These are phyloP conservation scores for Leucophenga maculata DNA, from an alignment of 2,888 invertebrate species.

Conservation along the genomic window DNA sequence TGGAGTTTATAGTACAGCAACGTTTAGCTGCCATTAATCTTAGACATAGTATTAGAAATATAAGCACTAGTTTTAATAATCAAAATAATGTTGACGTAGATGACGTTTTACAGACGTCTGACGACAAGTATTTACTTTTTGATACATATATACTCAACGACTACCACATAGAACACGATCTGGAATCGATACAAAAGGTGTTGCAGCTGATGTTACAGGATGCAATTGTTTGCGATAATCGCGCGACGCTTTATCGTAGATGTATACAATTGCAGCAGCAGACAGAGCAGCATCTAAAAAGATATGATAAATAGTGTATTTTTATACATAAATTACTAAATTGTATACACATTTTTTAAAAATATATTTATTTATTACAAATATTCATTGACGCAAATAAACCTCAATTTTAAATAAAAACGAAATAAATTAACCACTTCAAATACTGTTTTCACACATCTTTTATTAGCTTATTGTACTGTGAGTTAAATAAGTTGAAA, in stretches of 20 bases:
- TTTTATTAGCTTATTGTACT: no score
- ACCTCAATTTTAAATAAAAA: no score
- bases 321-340: not conserved
- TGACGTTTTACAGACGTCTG: conserved; percentile 34
- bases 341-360: not conserved
- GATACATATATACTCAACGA: conserved; percentile 60
- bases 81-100: conserved; percentile 23
- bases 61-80: conserved; percentile 18
- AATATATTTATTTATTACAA: conserved; percentile 4
- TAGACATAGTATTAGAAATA: conserved; percentile 34
- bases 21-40: conserved; percentile 65
- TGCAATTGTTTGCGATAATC: conserved; percentile 50
- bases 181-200: conserved; percentile 54
- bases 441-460: no score
- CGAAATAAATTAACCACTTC: no score
- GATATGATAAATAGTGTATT: not conserved
- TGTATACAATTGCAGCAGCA: not conserved
- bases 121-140: conserved; percentile 58
- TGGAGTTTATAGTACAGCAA: conserved; percentile 77
- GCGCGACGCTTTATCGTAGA: not conserved
- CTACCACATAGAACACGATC: conserved; percentile 64
- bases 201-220: conserved; percentile 58
- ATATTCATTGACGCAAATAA: no score
- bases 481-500: no score
- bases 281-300: not conserved